Conservation (phyloP, 2,797 vertebrate species). For the Ceryle rudis region DNA sequence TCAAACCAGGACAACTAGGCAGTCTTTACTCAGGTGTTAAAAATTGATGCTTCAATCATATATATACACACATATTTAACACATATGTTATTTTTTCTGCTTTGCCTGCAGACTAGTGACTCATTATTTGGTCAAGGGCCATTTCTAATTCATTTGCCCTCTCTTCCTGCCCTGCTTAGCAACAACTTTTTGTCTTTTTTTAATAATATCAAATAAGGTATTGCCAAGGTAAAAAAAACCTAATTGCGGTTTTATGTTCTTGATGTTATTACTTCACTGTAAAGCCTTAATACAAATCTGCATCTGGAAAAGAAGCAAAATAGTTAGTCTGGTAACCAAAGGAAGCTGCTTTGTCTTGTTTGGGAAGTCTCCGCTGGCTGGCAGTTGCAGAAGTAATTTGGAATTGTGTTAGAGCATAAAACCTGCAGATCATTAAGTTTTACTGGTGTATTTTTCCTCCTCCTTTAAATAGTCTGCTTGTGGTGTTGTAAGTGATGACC, state of each 20-base stretch:
- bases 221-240: neutral
- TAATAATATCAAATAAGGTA: neutral
- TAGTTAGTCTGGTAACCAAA: neutral
- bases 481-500: neutral
- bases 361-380: neutral
- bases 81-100: neutral
- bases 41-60: neutral
- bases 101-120: neutral
- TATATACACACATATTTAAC: too few species aligned
- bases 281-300: neutral
- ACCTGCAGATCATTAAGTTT: neutral
- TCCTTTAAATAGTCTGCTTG: neutral
- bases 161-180: neutral
- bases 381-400: neutral
- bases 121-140: neutral
- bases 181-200: neutral
- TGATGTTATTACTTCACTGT: neutral
- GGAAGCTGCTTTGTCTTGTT: neutral
- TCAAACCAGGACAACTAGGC: too few species aligned
- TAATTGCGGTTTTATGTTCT: neutral
- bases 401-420: neutral
- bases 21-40: neutral
- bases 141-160: neutral
- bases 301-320: neutral
- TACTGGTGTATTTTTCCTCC: neutral